Evolutionary conservation across 2,888 invertebrate species (phyloP).

Genomic region (Lepas anatifera): DNA sequence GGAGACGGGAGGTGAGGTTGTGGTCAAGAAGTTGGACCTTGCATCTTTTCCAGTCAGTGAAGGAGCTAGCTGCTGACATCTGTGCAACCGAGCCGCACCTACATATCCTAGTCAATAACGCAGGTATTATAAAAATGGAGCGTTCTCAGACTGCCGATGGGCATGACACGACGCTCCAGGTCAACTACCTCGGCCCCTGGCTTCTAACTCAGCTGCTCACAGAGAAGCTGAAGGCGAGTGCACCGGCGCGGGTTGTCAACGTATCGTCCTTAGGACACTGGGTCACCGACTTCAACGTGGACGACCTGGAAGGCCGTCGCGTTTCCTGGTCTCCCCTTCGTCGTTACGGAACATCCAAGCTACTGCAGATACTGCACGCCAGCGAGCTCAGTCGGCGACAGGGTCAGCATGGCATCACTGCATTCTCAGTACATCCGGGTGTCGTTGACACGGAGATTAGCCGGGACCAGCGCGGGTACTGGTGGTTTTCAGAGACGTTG

Average conservation of each 20-base stretch:
- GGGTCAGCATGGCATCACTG: background rate
- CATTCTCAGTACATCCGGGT: constrained; percentile 23
- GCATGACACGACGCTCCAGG: constrained; percentile 77
- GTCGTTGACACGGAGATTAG: constrained; percentile 19
- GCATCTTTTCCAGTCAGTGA: constrained; percentile 62
- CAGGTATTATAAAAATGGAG: constrained; percentile 46
- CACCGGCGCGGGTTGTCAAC: constrained; percentile 26
- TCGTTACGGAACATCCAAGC: constrained; percentile 26
- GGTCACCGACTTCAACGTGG: constrained; percentile 26
- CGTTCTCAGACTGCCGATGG: constrained; percentile 54
- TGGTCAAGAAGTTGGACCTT: constrained; percentile 62
- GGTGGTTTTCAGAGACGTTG: constrained; percentile 16
- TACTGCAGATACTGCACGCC: constrained; percentile 26
- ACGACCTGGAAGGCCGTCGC: constrained; percentile 27
- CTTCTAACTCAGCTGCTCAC: constrained; percentile 78
- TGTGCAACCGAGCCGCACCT: constrained; percentile 55
- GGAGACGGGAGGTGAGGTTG: constrained; percentile 52
- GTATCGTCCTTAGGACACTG: constrained; percentile 28
- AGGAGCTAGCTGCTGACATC: constrained; percentile 71
- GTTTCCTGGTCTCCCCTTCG: constrained; percentile 22
- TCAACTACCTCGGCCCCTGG: constrained; percentile 88
- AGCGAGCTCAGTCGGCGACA: constrained; percentile 19
- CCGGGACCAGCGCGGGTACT: constrained; percentile 13
- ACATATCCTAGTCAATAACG: constrained; percentile 79
- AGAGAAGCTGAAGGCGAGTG: constrained; percentile 34